A percentile compares a stretch with the other conserved stretches of the same genome.
Evolutionary conservation across 2,113 vertebrate genomes (phyloP).

Genomic region (Synchiropus splendidus): DNA sequence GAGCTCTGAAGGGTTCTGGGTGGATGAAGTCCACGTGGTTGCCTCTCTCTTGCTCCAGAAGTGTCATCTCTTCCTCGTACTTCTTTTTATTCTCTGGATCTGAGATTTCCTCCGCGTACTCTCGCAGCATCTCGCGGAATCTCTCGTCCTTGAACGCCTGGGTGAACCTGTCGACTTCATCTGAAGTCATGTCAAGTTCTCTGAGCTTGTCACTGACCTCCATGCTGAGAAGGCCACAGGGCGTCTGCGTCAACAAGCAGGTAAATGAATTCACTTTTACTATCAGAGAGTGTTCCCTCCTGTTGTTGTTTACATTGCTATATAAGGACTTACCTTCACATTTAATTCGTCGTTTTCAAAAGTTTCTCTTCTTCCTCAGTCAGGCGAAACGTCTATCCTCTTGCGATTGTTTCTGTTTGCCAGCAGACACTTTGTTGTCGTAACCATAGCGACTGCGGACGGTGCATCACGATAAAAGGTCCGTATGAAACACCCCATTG

Average conservation of each 20-base stretch:
- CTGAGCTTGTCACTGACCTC: constrained; percentile 45
- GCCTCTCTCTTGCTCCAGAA: constrained; percentile 79
- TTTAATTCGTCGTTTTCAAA: too few species aligned
- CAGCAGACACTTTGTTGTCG: constrained; percentile 19
- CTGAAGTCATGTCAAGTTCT: constrained; percentile 72
- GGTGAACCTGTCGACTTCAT: constrained; percentile 69
- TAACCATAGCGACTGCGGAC: constrained; percentile 48
- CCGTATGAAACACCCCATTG: constrained; percentile 1
- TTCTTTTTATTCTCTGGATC: constrained; percentile 71
- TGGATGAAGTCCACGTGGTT: constrained; percentile 75
- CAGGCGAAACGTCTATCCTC: too few species aligned
- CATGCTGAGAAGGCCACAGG: constrained; percentile 25
- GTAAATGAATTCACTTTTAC: too few species aligned
- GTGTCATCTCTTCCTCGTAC: constrained; percentile 79
- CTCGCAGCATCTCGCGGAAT: constrained; percentile 71
- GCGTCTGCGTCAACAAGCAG: background rate
- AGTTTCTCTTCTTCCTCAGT: too few species aligned
- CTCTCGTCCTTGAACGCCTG: constrained; percentile 75
- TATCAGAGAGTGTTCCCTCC: too few species aligned
- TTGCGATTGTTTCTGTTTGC: background rate
- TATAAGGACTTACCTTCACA: too few species aligned
- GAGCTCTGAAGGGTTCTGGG: constrained; percentile 70
- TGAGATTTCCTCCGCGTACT: constrained; percentile 75
- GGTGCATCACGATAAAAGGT: constrained; percentile 12
- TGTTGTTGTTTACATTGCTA: too few species aligned